Conservation (phyloP, 2,113 vertebrate genomes). For the Eurypyga helias region DNA sequence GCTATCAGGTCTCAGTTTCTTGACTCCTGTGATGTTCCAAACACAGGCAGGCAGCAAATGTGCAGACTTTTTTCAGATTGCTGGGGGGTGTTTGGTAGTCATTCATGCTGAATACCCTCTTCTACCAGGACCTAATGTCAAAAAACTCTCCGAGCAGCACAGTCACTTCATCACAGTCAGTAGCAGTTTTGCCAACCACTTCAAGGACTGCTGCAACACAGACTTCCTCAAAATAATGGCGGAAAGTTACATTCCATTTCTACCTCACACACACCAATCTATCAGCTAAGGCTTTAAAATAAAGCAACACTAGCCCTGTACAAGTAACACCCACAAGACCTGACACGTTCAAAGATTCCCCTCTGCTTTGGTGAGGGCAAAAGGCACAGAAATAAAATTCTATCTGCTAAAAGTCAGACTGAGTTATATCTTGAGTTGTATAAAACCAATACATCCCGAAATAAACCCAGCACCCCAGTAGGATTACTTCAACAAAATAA, state of each 20-base stretch:
- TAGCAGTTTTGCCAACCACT: background rate
- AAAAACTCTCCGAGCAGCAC: background rate
- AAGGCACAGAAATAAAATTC: background rate
- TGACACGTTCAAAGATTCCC: background rate
- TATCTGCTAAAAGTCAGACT: background rate
- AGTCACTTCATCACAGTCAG: background rate
- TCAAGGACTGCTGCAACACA: background rate
- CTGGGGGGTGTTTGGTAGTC: background rate
- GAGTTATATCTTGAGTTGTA: background rate
- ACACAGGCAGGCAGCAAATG: background rate
- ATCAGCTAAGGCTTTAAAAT: background rate
- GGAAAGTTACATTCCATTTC: background rate
- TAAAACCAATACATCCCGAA: background rate
- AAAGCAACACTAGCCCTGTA: background rate
- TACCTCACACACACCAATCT: background rate
- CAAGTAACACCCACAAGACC: background rate
- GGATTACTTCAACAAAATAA: background rate
- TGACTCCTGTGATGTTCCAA: background rate
- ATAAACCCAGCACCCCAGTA: background rate
- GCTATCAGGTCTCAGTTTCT: background rate
- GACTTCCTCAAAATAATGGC: background rate
- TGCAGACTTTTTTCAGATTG: background rate
- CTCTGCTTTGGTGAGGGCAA: background rate
- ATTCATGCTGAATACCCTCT: background rate
- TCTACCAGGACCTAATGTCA: background rate